Base-by-base conservation (phyloP, 2,797 vertebrate species). In the Heliangelus exortis region DNA sequence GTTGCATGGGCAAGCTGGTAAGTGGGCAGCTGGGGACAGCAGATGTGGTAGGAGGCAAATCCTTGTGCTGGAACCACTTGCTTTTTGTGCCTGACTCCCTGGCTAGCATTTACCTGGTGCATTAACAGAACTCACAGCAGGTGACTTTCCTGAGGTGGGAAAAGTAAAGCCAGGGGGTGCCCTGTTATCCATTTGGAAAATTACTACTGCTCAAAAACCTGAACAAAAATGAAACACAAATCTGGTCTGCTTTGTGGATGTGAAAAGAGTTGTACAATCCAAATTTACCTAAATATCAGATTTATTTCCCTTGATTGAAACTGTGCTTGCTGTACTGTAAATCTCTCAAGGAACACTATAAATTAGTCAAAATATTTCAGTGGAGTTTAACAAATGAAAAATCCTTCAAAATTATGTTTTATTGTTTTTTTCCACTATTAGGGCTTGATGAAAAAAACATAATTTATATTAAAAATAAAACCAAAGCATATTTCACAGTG, bases 1-100 rank as follows among this genome's bases (percentile, higher is more conserved):
- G 98, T 23, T 99, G 99, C 97, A 98, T 99, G 99, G 99, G 99
- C 73, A 99, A 99, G 97, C 98, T 99, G 99, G 99, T 99, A 97
- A 99, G 99, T 90, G 66, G 78, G 61, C 71, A 66, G 67, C 36
- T 55, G 31, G 36, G 61, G 82, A 34, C 43, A 62, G 18, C 39
- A 29, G 39, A 28, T 4, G 15, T 7, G 4, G 8, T 9, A 10
- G 18, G 48, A 82, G 22, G 43, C 41, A 45, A 12, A 33, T 55
- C 25, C 21, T 31, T 54, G 25, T 34, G 18, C 78, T 57, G 48
- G 43, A 76, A 16, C 5, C 28, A 3, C 10, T 69, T 28, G 4
- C 16, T 39, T 20, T 7, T 25, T 36, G 17, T 48, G 12, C 14
- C n/a, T 55, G 43, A 58, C 5, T 12, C 31, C 7, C 62, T 6